Percentiles rank a stretch among this genome's conserved stretches.
Conservation (phyloP, 2,797 vertebrate species). For the Phataginus tetradactyla region DNA sequence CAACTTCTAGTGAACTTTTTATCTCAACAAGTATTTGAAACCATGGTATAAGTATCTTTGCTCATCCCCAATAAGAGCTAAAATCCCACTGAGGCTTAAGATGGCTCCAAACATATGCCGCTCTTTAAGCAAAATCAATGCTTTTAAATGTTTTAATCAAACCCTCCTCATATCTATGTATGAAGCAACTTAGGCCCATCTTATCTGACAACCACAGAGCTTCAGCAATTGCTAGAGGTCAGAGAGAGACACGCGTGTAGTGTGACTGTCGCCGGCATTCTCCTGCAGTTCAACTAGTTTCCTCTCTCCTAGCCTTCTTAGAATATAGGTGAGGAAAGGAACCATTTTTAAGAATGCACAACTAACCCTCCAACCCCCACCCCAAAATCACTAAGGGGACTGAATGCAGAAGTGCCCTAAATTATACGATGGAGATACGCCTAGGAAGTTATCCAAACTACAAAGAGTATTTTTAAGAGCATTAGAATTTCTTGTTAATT, state of each 20-base stretch:
- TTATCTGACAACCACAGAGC: background rate
- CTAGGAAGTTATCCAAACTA: background rate
- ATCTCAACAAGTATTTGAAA: background rate
- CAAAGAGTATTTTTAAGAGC: background rate
- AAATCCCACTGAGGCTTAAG: background rate
- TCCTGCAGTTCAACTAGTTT: background rate
- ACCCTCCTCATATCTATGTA: background rate
- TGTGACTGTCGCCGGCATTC: background rate
- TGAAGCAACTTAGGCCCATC: background rate
- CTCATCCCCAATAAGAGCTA: background rate
- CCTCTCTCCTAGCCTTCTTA: background rate
- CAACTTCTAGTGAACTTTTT: background rate
- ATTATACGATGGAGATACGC: background rate
- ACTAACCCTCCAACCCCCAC: background rate
- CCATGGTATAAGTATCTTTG: background rate
- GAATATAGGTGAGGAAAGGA: background rate
- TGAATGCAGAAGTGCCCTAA: fast-evolving
- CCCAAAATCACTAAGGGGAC: background rate
- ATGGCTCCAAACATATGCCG: background rate
- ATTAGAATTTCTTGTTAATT: background rate
- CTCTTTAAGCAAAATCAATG: background rate
- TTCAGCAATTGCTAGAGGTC: background rate
- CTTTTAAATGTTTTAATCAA: background rate
- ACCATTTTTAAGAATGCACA: background rate
- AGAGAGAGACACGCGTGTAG: background rate